These are phyloP conservation scores for Atrina japonica DNA, from an alignment of 2,888 invertebrate species.

Conservation along the genomic window DNA sequence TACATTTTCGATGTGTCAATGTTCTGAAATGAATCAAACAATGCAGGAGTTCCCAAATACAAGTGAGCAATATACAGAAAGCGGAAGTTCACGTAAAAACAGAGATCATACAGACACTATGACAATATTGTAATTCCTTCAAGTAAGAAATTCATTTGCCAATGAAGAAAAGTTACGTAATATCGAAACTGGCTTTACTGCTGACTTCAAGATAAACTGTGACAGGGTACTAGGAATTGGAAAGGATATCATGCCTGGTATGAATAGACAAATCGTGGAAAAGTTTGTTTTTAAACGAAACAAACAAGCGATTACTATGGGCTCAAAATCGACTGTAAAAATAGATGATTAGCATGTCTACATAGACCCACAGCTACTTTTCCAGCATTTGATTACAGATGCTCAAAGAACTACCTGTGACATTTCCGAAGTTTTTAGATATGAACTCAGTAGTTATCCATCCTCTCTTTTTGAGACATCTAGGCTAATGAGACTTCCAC, in stretches of 20 bases:
- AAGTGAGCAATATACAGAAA: slow-evolving; percentile 52
- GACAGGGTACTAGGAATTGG: no score
- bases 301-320: no score
- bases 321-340: no score
- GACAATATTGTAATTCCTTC: slow-evolving; percentile 36
- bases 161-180: slow-evolving; percentile 45
- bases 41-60: slow-evolving; percentile 46
- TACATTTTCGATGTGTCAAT: slow-evolving; percentile 46
- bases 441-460: no score
- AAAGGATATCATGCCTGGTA: no score
- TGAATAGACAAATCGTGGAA: no score
- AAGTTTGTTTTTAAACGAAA: no score
- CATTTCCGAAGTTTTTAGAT: slow-evolving; percentile 8
- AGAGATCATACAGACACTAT: slow-evolving; percentile 45
- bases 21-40: slow-evolving; percentile 46
- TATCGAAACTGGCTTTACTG: slow-evolving; percentile 54
- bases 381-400: slow-evolving; percentile 17
- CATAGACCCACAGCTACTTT: slow-evolving; percentile 30
- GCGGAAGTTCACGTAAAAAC: slow-evolving; percentile 32
- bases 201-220: slow-evolving; percentile 30
- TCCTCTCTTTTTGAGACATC: no score
- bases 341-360: neutral
- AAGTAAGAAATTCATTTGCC: slow-evolving; percentile 54
- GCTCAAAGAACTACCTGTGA: slow-evolving; percentile 3
- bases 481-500: no score